These are phyloP conservation scores for Leptopterna dolabrata DNA, from an alignment of 2,888 invertebrate species.

Conservation along the genomic window DNA sequence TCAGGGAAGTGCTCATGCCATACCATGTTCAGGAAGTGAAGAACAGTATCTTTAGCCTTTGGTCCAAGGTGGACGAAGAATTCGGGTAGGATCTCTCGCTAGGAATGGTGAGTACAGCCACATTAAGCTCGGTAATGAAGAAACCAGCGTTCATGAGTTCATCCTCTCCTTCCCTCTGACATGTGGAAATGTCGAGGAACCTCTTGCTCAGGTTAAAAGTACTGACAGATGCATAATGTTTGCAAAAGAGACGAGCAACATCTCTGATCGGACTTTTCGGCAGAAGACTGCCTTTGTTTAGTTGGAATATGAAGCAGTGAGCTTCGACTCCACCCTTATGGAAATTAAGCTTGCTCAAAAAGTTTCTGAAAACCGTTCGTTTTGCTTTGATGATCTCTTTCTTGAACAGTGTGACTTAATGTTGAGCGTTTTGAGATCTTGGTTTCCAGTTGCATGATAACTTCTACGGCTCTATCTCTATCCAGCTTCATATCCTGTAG, in stretches of 20 bases:
- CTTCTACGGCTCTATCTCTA: no score
- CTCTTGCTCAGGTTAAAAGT: not conserved
- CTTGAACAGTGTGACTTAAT: no score
- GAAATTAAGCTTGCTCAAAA: no score
- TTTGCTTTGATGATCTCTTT: no score
- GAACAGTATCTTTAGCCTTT: not conserved
- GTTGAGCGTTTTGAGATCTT: no score
- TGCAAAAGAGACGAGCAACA: not conserved
- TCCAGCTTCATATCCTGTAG: no score
- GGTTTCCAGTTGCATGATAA: no score
- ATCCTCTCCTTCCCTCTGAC: not conserved
- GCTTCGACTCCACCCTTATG: no score
- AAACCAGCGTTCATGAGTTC: not conserved
- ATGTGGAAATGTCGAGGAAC: not conserved
- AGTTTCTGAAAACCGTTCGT: no score
- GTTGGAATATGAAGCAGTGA: no score
- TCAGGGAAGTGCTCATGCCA: conserved; percentile 17
- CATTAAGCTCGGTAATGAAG: not conserved
- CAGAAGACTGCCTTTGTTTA: no score
- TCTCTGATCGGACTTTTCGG: not conserved
- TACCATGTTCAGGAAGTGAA: not conserved
- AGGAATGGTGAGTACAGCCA: not conserved
- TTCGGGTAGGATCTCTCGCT: not conserved
- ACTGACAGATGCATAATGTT: not conserved
- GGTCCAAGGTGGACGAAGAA: conserved; percentile 9